Evolutionary conservation across 2,888 invertebrate species (phyloP), one percentile per base, ranked within the genome.

Genomic region (Gasteruption jaculator): DNA sequence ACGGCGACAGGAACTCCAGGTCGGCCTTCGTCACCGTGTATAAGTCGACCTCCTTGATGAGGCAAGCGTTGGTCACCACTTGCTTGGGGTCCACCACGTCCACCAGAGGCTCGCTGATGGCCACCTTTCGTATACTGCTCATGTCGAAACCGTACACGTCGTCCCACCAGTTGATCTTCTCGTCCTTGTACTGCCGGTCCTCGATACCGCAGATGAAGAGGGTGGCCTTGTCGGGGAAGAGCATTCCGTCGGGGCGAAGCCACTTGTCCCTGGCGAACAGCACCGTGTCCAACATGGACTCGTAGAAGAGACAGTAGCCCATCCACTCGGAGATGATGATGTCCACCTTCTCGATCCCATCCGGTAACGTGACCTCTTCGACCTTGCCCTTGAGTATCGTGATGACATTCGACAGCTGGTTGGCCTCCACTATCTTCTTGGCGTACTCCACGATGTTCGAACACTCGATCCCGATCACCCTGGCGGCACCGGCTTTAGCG

Each of bases 81-180:
- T 99, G 97, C 66, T 95, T 96, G 3, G 94, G 91, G 71, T 99
- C 97, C 2, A 99, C 99, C 10, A 96, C 92, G 72, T 99, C 99
- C 0, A 99, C 99, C 2, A 99, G 78, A 0, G 99, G 99, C 73
- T 99, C 99, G 24, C 91, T 90, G 53, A 99, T 94, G 12, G 99
- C 99, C 47, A 97, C 93, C 74, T 95, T 91, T 38, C 96, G 80
- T 68, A 99, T 97, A 57, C 92, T 92, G 58, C 92, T 93, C 99
- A 99, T 99, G 72, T 99, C 92, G 68, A 99, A 99, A 35, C 99
- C 99, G 63, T 99, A 99, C 2, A 99, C 99, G 74, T 93, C 93
- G 65, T 97, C 95, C 99, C 99, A 99, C 96, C 97, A 99, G 75
- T 99, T 96, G 58, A 99, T 99, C 74, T 99, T 99, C 73, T 99